Base-by-base conservation (phyloP, 2,113 vertebrate species). In the Lathamus discolor region DNA sequence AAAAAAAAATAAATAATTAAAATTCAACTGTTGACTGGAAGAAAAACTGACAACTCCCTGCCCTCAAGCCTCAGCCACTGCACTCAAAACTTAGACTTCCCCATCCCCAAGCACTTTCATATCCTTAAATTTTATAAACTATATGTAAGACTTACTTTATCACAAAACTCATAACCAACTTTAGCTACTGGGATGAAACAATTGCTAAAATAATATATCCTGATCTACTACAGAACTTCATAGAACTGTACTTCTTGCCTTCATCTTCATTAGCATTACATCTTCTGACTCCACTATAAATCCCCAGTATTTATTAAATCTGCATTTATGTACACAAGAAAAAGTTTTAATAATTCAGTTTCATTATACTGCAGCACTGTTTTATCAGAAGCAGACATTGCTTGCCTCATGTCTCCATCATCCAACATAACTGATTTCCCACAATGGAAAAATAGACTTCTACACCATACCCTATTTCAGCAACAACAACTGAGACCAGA, bases 21-120 rank as follows among this genome's bases (percentile, higher is more conserved):
- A 39, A 41, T 3, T 4, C 8, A 62, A 17, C 17, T 49, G 13
- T 33, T 68, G n/a, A 66, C 6, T 6, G 6, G 28, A 76, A 88
- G 24, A 44, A 92, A 85, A 77, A 35, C 28, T 41, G 29, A 28
- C 15, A 61, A 10, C 33, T 81, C 18, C 17, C 33, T 61, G 48
- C 31, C 13, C 12, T 82, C 18, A 48, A 41, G 17, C 5, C 18
- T 25, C 28, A 87, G 9, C 49, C 33, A 51, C 27, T 55, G 17
- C 0, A 0, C 17, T 88, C 16, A 64, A 51, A 64, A 63, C 23
- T 28, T n/a, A 35, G 20, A 52, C 9, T 31, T 73, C 4, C 2
- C 7, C 13, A 29, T 9, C 20, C 51, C 31, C 31, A 83, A 69
- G 8, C 6, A 35, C 37, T 69, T 85, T 37, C 27, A 44, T 35